These are phyloP conservation scores for Montipora efflorescens DNA, from an alignment of 64 coral and sea anemone species.

Conservation along the genomic window DNA sequence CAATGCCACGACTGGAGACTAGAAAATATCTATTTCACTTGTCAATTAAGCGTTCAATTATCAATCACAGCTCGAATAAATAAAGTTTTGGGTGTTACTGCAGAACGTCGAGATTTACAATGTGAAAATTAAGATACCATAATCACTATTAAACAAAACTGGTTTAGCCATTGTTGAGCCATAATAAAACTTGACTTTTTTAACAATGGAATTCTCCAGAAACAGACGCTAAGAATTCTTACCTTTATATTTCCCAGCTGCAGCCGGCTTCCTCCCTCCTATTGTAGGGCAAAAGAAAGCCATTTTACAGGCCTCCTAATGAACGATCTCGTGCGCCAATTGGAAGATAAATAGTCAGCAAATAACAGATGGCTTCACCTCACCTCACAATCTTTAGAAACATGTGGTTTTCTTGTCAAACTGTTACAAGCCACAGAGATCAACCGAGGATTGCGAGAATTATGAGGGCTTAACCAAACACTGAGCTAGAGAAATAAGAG, in stretches of 20 bases:
- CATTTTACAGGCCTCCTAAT: neutral
- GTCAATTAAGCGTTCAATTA: neutral
- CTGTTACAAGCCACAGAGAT: neutral
- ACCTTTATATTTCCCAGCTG: slow-evolving; percentile 35
- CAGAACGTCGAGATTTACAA: neutral
- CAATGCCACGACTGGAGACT: neutral
- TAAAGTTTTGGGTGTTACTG: neutral
- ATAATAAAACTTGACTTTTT: neutral
- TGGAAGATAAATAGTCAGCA: neutral
- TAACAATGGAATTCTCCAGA: neutral
- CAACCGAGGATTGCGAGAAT: neutral
- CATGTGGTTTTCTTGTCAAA: slow-evolving; percentile 10
- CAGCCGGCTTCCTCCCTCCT: neutral
- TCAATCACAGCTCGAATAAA: neutral
- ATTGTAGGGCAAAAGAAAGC: slow-evolving; percentile 36
- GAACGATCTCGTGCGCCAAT: neutral
- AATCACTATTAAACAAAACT: neutral
- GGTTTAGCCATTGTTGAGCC: neutral
- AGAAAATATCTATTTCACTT: neutral
- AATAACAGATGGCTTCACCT: neutral
- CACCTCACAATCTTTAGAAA: neutral
- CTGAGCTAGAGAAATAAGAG: neutral
- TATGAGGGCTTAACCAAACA: neutral
- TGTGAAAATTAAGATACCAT: neutral
- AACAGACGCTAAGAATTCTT: neutral